Evolutionary conservation across 2,797 vertebrate genomes (phyloP).

Genomic region (Spea hammondii): DNA sequence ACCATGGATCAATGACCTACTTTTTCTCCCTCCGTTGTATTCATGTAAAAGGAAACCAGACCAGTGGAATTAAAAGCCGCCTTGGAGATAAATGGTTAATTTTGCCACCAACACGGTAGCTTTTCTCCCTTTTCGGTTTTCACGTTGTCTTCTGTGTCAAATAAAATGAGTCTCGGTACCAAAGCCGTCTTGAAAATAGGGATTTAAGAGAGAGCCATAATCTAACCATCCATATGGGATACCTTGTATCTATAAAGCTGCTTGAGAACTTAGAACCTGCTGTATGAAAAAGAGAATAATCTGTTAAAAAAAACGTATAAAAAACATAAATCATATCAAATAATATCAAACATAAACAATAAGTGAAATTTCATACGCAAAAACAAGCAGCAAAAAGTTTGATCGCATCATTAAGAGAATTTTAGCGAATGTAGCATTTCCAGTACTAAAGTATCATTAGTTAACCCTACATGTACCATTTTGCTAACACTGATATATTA

Average conservation of each 20-base stretch:
- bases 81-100: not conserved
- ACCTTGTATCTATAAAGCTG: slow-evolving; percentile 6
- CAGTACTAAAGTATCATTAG: no score
- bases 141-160: not conserved
- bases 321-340: no score
- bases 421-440: no score
- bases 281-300: no score
- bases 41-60: no score
- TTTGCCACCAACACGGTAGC: slow-evolving; percentile 2
- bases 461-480: no score
- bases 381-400: no score
- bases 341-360: no score
- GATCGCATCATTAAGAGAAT: no score
- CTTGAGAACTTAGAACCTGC: not conserved
- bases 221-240: not conserved
- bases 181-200: not conserved
- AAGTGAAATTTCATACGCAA: no score
- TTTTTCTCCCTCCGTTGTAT: not conserved
- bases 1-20: not conserved
- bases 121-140: not conserved
- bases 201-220: slow-evolving; percentile 2
- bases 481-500: no score
- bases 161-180: slow-evolving; percentile 1
- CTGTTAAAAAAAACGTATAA: no score
- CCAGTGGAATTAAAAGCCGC: not conserved